A percentile compares a stretch with the other conserved stretches of the same genome.
phyloP scores from a whole-genome alignment of 2,113 vertebrate genomes.

The Peucedramus taeniatus region DNA sequence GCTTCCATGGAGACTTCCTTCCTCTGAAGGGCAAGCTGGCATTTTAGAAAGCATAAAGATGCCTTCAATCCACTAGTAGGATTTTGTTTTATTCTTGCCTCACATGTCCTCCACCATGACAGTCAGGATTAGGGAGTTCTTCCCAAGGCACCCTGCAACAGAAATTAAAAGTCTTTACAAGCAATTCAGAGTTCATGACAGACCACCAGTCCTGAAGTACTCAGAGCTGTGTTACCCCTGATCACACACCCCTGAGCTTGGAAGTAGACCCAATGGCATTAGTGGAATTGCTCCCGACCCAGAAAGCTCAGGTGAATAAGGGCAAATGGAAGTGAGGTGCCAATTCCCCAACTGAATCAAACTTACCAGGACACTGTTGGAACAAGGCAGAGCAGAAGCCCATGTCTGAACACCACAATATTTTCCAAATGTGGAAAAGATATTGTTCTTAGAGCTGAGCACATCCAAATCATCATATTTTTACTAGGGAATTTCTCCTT shows the following conservation, averaged over 20 bases:
- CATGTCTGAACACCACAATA: neutral
- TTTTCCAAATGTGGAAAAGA: neutral
- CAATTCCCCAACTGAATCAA: neutral
- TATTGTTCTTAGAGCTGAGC: neutral
- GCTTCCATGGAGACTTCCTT: neutral
- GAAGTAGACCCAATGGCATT: neutral
- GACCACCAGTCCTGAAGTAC: neutral
- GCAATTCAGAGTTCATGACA: neutral
- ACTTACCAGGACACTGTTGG: constrained; percentile 21
- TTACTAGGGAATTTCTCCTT: neutral
- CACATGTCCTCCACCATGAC: neutral
- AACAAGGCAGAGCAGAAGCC: neutral
- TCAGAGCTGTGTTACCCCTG: neutral
- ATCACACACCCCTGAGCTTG: neutral
- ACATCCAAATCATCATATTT: neutral
- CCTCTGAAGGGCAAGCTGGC: neutral
- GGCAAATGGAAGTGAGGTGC: neutral
- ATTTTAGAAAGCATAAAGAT: neutral
- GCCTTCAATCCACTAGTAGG: neutral
- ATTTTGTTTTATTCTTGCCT: neutral
- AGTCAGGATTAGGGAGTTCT: neutral
- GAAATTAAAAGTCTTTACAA: constrained; percentile 4
- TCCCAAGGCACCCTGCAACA: constrained; percentile 22
- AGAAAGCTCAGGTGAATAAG: neutral
- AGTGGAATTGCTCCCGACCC: neutral